Evolutionary conservation across 2,888 invertebrate genomes (phyloP), one percentile per base, ranked within the genome.

Genomic region (Sinhomidia bicolor): DNA sequence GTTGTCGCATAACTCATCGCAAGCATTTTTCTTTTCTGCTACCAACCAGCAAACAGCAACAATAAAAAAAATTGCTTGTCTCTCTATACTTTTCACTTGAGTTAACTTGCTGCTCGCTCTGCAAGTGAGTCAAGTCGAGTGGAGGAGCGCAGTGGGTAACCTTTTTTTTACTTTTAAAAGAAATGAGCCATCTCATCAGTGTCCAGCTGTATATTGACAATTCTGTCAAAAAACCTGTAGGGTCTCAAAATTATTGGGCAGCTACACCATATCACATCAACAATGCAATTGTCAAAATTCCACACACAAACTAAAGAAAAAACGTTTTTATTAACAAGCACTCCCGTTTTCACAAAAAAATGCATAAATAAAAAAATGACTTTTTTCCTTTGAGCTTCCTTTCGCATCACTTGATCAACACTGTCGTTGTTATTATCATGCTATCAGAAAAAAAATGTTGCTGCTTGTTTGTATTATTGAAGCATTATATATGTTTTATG

Each of bases 1-100:
- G 47, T 82, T 88, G 88, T 88, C 88, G 74, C 82, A 83, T 82
- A 88, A 82, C 82, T 88, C 88, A 88, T 76, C 82, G 36, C 54
- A 44, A 23, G 41, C 41, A 74, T 80, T 51, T 71, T 62, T 81
- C 68, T 51, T 87, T 29, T 5, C 32, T 68, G 2, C 23, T 62
- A 20, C 23, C 29, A 20, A 51, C 51, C 23, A 23, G 60, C 20
- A 60, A 79, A 41, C n/a, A n/a, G n/a, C n/a, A n/a, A n/a, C n/a
- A n/a, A n/a, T n/a, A n/a, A n/a, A n/a, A n/a, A n/a, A n/a, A n/a
- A n/a, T n/a, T n/a, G n/a, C n/a, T n/a, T 41, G 14, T 65, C 10
- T 26, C 12, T 65, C 10, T 57, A n/a, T 12, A 17, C 26, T 51
- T 65, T 85, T n/a, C 74, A 68, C 78, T 62, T 44, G 26, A 44